phyloP scores from a whole-genome alignment of 1,140 invertebrate genomes.

The Armadillidium nasatum region DNA sequence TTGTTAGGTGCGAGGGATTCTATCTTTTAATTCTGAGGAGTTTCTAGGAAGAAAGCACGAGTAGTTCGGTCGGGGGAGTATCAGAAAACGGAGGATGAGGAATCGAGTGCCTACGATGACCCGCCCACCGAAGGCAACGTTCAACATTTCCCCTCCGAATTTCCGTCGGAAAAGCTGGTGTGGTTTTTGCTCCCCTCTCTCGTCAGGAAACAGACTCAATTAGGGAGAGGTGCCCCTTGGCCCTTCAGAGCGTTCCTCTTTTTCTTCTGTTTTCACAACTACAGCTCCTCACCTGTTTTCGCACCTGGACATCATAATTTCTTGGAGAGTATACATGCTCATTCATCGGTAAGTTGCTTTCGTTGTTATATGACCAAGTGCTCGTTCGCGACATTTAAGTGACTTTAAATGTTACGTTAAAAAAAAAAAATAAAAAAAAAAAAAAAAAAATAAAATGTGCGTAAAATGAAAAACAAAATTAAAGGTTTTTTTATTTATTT shows the following conservation, averaged over 20 bases:
- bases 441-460: too few species aligned
- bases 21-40: not conserved
- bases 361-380: too few species aligned
- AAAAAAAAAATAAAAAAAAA: too few species aligned
- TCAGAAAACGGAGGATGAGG: not conserved
- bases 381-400: too few species aligned
- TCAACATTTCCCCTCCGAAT: slow-evolving; percentile 3
- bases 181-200: not conserved
- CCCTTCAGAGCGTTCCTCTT: not conserved
- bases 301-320: not conserved
- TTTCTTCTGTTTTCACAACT: not conserved
- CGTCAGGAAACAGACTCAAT: not conserved
- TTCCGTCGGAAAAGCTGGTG: slow-evolving; percentile 2
- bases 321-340: not conserved
- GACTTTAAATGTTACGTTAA: too few species aligned
- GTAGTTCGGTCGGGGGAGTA: not conserved
- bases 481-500: too few species aligned
- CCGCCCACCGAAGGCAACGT: not conserved
- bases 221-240: not conserved
- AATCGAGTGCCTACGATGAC: not conserved
- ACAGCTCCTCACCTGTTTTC: not conserved
- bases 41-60: not conserved
- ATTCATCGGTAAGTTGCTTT: not conserved
- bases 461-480: too few species aligned
- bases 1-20: not conserved